These are phyloP conservation scores for Mastomys coucha DNA, from an alignment of 2,113 vertebrate genomes.

Conservation along the genomic window DNA sequence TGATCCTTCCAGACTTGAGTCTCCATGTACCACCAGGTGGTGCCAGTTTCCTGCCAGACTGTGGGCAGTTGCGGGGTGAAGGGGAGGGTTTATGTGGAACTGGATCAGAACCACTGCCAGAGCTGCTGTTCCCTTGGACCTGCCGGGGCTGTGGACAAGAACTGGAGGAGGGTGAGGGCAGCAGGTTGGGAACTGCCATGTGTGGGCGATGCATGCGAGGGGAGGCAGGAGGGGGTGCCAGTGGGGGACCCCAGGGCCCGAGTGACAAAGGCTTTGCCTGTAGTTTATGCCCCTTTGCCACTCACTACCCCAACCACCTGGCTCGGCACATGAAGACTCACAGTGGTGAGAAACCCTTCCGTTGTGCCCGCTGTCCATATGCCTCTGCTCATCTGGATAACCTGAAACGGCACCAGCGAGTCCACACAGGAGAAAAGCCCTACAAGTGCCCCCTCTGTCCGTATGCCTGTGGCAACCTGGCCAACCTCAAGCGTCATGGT, in stretches of 20 bases:
- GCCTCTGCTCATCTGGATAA: slow-evolving; percentile 98
- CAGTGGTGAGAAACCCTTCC: slow-evolving; percentile 98
- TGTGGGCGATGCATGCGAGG: slow-evolving; percentile 95
- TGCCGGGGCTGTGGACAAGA: slow-evolving; percentile 95
- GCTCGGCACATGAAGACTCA: slow-evolving; percentile 99
- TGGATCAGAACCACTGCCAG: slow-evolving; percentile 86
- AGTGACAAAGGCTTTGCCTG: slow-evolving; percentile 93
- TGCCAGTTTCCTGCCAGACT: slow-evolving; percentile 79
- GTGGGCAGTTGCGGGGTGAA: slow-evolving; percentile 31
- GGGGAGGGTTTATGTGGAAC: slow-evolving; percentile 76
- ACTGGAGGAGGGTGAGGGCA: slow-evolving; percentile 92
- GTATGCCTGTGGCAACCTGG: slow-evolving; percentile 98
- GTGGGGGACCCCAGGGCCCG: slow-evolving; percentile 81
- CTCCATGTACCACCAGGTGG: slow-evolving; percentile 74
- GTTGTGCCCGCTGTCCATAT: slow-evolving; percentile 96
- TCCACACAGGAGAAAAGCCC: slow-evolving; percentile 95
- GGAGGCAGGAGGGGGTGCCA: slow-evolving; percentile 88
- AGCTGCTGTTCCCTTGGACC: slow-evolving; percentile 94
- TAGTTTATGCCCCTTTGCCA: slow-evolving; percentile 95
- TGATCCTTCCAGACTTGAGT: slow-evolving; percentile 79
- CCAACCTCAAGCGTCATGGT: slow-evolving; percentile 97
- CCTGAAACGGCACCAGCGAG: slow-evolving; percentile 97
- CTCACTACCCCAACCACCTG: slow-evolving; percentile 98
- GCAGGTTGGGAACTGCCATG: slow-evolving; percentile 88
- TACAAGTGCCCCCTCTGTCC: slow-evolving; percentile 96